phyloP scores from a whole-genome alignment of 2,113 vertebrate genomes.

The Austrofundulus limnaeus region DNA sequence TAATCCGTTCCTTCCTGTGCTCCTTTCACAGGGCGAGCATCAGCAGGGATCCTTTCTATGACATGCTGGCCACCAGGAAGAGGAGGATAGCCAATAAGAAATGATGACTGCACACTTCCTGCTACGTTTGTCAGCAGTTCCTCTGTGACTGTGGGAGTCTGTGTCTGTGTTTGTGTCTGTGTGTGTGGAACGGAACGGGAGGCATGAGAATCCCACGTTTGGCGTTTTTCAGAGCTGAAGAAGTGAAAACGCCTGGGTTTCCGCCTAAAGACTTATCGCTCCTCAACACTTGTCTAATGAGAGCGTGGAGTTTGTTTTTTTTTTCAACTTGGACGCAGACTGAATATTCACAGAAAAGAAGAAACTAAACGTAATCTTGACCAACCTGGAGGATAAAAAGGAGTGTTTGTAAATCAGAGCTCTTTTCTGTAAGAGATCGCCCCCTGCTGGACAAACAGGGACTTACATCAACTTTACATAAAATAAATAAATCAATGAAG shows the following conservation, averaged over 20 bases:
- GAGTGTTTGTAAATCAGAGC: neutral
- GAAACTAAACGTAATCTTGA: neutral
- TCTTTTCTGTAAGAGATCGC: slow-evolving; percentile 5
- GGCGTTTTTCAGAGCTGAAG: slow-evolving; percentile 27
- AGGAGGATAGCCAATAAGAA: slow-evolving; percentile 96
- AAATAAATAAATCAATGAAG: neutral
- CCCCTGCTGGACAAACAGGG: slow-evolving; percentile 57
- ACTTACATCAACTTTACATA: slow-evolving; percentile 4
- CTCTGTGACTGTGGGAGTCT: slow-evolving; percentile 16
- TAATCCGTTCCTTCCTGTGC: slow-evolving; percentile 17
- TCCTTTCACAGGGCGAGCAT: slow-evolving; percentile 91
- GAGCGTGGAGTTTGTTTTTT: slow-evolving; percentile 4
- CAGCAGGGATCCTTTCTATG: slow-evolving; percentile 97
- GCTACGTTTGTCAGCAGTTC: slow-evolving; percentile 2
- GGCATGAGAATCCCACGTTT: neutral
- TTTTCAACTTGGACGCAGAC: too few relatives aligned
- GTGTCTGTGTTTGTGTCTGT: too few relatives aligned
- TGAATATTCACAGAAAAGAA: too few relatives aligned
- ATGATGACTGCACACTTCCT: slow-evolving; percentile 64
- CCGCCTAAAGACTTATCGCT: slow-evolving; percentile 5
- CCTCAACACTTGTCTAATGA: neutral
- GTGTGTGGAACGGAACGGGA: too few relatives aligned
- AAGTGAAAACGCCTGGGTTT: slow-evolving; percentile 3
- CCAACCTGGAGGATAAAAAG: slow-evolving; percentile 5
- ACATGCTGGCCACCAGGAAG: slow-evolving; percentile 98